phyloP scores from a whole-genome alignment of 1,140 invertebrate species.

The Drosophila serrata region DNA sequence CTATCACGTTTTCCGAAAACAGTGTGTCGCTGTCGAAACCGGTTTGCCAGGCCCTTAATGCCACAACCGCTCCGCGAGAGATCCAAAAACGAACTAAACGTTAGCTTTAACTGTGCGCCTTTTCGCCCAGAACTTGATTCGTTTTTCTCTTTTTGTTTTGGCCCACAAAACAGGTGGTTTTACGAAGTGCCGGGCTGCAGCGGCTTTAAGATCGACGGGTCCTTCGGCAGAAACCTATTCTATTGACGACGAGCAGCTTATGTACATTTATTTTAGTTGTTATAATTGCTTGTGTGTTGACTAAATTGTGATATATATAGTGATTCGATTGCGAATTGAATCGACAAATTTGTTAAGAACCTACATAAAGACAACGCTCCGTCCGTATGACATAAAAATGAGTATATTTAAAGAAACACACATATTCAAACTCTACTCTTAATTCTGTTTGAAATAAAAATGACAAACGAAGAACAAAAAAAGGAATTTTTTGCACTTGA shows the following conservation, averaged over 20 bases:
- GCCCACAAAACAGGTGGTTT: constrained; percentile 45
- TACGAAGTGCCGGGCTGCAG: constrained; percentile 45
- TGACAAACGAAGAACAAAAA: constrained; percentile 54
- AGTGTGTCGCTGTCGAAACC: constrained; percentile 44
- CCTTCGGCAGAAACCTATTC: constrained; percentile 5
- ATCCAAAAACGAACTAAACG: constrained; percentile 78
- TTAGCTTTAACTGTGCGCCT: constrained; percentile 61
- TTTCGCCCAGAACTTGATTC: constrained; percentile 65
- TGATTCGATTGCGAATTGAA: constrained; percentile 85
- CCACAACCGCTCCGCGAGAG: constrained; percentile 74
- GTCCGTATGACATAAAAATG: constrained; percentile 57
- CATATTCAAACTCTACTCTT: constrained; percentile 77
- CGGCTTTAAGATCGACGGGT: constrained; percentile 81
- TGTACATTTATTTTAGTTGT: constrained; percentile 68
- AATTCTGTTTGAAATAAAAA: constrained; percentile 81
- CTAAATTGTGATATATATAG: constrained; percentile 86
- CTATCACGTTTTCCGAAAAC: constrained; percentile 43
- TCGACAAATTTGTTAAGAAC: constrained; percentile 79
- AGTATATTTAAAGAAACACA: constrained; percentile 65
- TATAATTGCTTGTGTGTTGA: constrained; percentile 83
- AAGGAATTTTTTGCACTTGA: neutral
- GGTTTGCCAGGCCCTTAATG: constrained; percentile 58
- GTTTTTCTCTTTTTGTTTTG: constrained; percentile 19
- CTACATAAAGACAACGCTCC: constrained; percentile 60
- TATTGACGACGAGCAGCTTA: constrained; percentile 48